Evolutionary conservation across 2,113 vertebrate genomes (phyloP).

Genomic region (Saccopteryx leptura): DNA sequence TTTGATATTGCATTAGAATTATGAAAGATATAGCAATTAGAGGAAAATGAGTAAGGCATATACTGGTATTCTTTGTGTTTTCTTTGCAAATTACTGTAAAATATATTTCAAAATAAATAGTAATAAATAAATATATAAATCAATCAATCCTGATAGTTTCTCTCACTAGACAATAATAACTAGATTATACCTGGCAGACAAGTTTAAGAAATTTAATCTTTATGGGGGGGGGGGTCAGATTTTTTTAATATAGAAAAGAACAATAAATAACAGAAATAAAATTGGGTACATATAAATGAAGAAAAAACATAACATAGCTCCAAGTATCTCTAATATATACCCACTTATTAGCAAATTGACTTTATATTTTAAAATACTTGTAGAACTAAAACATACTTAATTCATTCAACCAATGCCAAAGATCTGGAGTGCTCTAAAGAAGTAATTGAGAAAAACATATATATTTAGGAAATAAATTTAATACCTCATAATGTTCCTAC

Average conservation of each 20-base stretch:
- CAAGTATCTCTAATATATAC: not conserved
- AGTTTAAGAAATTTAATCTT: not conserved
- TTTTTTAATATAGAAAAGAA: not conserved
- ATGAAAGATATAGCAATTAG: not conserved
- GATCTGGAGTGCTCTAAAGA: not conserved
- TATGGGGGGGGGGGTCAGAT: not conserved
- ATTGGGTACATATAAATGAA: not conserved
- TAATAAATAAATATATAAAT: not conserved
- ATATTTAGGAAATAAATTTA: not conserved
- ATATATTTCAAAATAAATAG: not conserved
- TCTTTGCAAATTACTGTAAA: conserved; percentile 11
- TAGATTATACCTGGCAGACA: not conserved
- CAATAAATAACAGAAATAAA: not conserved
- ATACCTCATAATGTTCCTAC: not conserved
- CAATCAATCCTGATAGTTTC: not conserved
- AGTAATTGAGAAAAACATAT: not conserved
- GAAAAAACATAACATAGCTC: not conserved
- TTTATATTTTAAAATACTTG: not conserved
- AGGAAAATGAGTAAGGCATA: accelerated
- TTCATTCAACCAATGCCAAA: not conserved
- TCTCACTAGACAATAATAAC: not conserved
- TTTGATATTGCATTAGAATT: not conserved
- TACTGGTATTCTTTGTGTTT: accelerated
- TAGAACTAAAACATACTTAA: not conserved
- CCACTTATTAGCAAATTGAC: not conserved